Evolutionary conservation across 2,113 vertebrate species (phyloP).

Genomic region (Rhizomys pruinosus): DNA sequence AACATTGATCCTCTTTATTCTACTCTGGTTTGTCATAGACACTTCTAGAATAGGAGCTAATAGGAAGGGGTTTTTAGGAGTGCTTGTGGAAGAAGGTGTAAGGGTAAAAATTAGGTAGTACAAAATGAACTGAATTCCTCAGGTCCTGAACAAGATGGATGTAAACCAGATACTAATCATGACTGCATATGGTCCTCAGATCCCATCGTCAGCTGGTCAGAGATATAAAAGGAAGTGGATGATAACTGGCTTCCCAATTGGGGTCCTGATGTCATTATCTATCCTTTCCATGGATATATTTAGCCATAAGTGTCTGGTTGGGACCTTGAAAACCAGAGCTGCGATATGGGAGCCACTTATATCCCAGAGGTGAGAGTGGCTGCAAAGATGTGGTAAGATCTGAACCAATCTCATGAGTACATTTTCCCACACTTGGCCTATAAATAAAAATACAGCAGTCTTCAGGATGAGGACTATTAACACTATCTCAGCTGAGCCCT

Average conservation of each 20-base stretch:
- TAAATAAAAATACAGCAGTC: slow-evolving; percentile 52
- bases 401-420: slow-evolving; percentile 16
- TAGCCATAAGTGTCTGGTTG: slow-evolving; percentile 35
- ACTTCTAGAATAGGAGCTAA: neutral
- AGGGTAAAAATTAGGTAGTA: neutral
- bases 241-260: slow-evolving; percentile 56
- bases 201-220: slow-evolving; percentile 1
- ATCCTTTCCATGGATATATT: slow-evolving; percentile 59
- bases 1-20: slow-evolving; percentile 5
- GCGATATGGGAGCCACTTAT: slow-evolving; percentile 53
- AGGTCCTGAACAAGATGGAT: neutral
- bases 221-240: slow-evolving; percentile 51
- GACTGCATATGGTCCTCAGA: slow-evolving; percentile 12
- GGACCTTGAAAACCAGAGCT: slow-evolving; percentile 61
- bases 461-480: slow-evolving; percentile 10
- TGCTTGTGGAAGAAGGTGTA: neutral
- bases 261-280: slow-evolving; percentile 46
- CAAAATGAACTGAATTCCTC: slow-evolving; percentile 17
- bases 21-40: neutral
- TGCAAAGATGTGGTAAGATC: slow-evolving; percentile 31
- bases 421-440: slow-evolving; percentile 55
- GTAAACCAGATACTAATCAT: slow-evolving; percentile 23
- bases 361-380: slow-evolving; percentile 62
- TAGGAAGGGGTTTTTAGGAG: neutral
- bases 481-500: neutral